A percentile compares a stretch with the other conserved stretches of the same genome.
Evolutionary conservation across 1,140 invertebrate species (phyloP).

Genomic region (Proales similis): DNA sequence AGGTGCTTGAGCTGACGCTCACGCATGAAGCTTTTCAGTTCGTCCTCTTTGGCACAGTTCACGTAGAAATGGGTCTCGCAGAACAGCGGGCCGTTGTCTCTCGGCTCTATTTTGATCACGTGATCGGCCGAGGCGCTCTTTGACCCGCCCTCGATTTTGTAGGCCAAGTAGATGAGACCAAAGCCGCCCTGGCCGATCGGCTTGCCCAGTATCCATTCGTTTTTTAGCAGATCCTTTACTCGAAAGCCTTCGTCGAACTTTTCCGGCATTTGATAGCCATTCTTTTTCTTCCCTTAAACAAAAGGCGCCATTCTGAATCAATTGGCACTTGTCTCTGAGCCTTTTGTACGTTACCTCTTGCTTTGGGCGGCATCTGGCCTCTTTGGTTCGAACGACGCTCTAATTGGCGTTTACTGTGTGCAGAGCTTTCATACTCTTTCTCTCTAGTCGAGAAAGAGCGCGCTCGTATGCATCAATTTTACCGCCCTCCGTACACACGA

Average conservation of each 20-base stretch:
- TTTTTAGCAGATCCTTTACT: constrained; percentile 24
- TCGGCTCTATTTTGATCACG: constrained; percentile 37
- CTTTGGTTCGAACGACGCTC: not conserved
- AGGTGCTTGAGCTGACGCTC: constrained; percentile 5
- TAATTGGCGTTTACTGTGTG: too few species aligned
- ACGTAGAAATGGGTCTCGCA: constrained; percentile 38
- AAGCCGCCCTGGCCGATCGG: constrained; percentile 36
- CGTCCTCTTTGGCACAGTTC: constrained; percentile 31
- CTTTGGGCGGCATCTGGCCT: constrained; percentile 21
- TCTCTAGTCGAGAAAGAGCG: too few species aligned
- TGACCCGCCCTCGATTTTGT: not conserved
- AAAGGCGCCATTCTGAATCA: not conserved
- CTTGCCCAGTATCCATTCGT: constrained; percentile 32
- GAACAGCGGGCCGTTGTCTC: constrained; percentile 36
- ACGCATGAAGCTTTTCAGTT: constrained; percentile 19
- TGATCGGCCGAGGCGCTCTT: constrained; percentile 15
- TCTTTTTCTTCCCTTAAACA: constrained; percentile 31
- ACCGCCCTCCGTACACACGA: too few species aligned
- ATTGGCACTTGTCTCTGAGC: not conserved
- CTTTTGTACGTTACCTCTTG: constrained; percentile 5
- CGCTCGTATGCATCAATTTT: too few species aligned
- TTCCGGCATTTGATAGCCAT: constrained; percentile 36
- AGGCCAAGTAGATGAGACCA: constrained; percentile 33
- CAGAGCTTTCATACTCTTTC: too few species aligned
- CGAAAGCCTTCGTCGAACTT: constrained; percentile 16